Base-by-base conservation (phyloP, 2,797 vertebrate genomes). In the Trematomus bernacchii region DNA sequence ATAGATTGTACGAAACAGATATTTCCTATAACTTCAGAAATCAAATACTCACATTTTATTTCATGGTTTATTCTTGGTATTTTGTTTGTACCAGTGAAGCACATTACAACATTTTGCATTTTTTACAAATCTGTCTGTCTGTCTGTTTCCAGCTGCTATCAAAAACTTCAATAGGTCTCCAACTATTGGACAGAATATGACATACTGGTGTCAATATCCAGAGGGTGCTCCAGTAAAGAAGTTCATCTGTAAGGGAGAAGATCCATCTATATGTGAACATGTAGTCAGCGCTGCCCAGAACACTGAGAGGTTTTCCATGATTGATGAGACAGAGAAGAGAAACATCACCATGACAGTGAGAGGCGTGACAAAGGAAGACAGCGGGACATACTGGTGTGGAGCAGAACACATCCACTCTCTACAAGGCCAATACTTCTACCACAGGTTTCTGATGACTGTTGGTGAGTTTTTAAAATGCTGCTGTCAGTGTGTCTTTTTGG, bases 291-390 rank as follows among this genome's bases (percentile, higher is more conserved):
- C 30, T 0, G 0, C 0, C 6, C 0, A 27, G 13, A 51, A 5
- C 0, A 0, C 1, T 10, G 43, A 3, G 0, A 81, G 2, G 65
- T 50, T 84, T 61, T 51, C 1, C 1, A 0, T 80, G 21, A 18
- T 3, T 0, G 10, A 68, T 0, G 0, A 67, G 0, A n/a, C 0
- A 3, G 0, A 0, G 0, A 46, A 15, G 0, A 0, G 0, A 4
- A 55, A 2, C 0, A 44, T 84, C 43, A 68, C 2, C 37, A 23
- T 91, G 8, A 73, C 37, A 19, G 6, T 91, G 53, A 63, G 0
- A 40, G 0, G 16, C 0, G 0, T 85, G 3, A 72, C 6, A 43
- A 0, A 3, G 14, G 16, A 55, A 0, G 85, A 90, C 51, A 1
- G 12, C 9, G 88, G 86, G 59, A 79, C 47, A 0, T 90, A 90